Base-by-base conservation (phyloP, 1,140 invertebrate genomes). In the Neodiprion virginianus region DNA sequence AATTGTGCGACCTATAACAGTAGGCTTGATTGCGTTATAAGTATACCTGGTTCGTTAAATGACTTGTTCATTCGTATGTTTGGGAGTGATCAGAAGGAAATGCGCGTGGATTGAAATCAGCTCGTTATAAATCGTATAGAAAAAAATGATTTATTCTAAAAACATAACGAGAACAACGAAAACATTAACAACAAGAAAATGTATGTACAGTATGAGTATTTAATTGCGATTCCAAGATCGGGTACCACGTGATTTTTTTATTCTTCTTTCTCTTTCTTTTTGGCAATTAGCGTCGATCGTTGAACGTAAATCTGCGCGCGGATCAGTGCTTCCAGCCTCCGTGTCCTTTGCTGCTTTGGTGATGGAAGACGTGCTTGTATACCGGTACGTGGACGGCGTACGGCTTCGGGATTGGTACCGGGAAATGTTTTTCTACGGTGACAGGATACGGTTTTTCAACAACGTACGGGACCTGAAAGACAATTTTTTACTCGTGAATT, bases 371-470 rank as follows among this genome's bases (percentile, higher is more conserved):
- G 85, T 95, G 93, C 85, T 94, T 95, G 89, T 94, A 95, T 69
- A 95, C 92, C 7, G 93, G 94, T n/a, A 94, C 92, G 78, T 94
- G 93, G 72, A 95, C 93, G 67, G 94, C 92, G 85, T 95, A 94
- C 47, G 94, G 93, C 85, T 94, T 94, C 77, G 92, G 92, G 79
- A 95, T 92, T 40, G 93, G 92, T 48, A 94, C 92, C 78, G 93
- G 92, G 76, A 94, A 93, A 82, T 93, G 93, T 86, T 95, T 95
- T 75, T 94, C 93, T 7, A 95, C 92, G 75, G 93, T 93, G 7
- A 95, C 93, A 48, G 93, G 91, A 87, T 94, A 95, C 1, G 94
- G 94, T 83, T 93, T 94, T 81, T 95, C 93, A 0, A 95, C 91
- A 72, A 93, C 91, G 80, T 94, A 94, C 7, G 94, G 94, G 73